Base-by-base conservation (phyloP, 2,113 vertebrate genomes). In the Antechinus stuartii region DNA sequence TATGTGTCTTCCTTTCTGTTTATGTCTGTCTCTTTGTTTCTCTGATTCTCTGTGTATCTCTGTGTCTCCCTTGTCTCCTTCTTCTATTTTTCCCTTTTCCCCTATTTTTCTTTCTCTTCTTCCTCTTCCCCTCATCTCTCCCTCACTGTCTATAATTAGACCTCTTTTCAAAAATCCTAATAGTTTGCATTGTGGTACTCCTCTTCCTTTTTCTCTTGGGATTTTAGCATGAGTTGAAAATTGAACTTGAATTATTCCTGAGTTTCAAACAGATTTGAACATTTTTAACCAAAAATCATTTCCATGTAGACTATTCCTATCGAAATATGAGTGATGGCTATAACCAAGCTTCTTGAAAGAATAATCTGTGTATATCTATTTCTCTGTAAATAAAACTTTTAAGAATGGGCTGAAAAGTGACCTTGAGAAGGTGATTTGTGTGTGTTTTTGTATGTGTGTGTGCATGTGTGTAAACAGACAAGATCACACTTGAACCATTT, bases 381-480 rank as follows among this genome's bases (percentile, higher is more conserved):
- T 42, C n/a, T 23, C 19, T 84, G 1, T 7, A 84, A 42, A 42
- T 42, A 84, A 16, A 42, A 84, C 35, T 23, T 84, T 42, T 22
- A 42, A 42, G 19, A 76, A 76, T 76, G 35, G n/a, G 0, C 19
- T 84, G 68, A 19, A 57, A 92, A 91, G 42, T 61, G 50, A 96
- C 27, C 11, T 68, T 89, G 93, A 90, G 12, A 92, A 93, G 54
- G 93, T 46, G n/a, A 42, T 92, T 94, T 96, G 42, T 50, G 46
- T 61, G 0, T 89, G 47, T 84, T 42, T 92, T 35, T 93, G 9
- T 16, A 90, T 93, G 89, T 95, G 92, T 92, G 92, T 95, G 93
- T 76, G 30, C 19, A 35, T 50, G n/a, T 89, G 0, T 90, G 52
- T 89, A n/a, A n/a, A n/a, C 30, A 90, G 1, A 19, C 0, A 35